Evolutionary conservation across 1,140 invertebrate species (phyloP).

Genomic region (Rhynchophorus ferrugineus): DNA sequence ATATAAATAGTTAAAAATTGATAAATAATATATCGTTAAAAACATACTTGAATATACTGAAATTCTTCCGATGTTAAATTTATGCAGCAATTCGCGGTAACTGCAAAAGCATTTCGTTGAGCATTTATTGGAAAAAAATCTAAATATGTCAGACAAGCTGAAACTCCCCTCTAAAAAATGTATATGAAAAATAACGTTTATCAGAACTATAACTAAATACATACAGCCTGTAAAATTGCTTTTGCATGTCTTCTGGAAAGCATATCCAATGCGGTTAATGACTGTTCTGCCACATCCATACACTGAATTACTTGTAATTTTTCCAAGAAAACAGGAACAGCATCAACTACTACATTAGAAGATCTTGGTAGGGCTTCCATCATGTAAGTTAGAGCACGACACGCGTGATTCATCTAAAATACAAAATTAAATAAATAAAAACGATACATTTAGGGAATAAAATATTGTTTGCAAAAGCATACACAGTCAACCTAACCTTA

Average conservation of each 20-base stretch:
- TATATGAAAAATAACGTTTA: background rate
- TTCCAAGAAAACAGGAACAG: conserved; percentile 91
- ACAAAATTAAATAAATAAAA: conserved; percentile 12
- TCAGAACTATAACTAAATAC: conserved; percentile 34
- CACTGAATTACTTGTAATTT: conserved; percentile 97
- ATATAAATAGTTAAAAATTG: background rate
- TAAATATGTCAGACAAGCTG: conserved; percentile 89
- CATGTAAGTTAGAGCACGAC: conserved; percentile 97
- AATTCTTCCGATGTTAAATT: conserved; percentile 91
- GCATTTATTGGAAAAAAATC: conserved; percentile 98
- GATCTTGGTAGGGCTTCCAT: conserved; percentile 96
- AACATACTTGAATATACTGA: conserved; percentile 62
- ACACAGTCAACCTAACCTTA: conserved; percentile 28
- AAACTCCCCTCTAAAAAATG: conserved; percentile 73
- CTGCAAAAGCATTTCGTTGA: conserved; percentile 86
- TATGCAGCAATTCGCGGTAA: conserved; percentile 95
- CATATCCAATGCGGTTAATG: conserved; percentile 93
- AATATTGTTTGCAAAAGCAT: conserved; percentile 28
- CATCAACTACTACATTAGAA: conserved; percentile 92
- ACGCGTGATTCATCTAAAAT: conserved; percentile 93
- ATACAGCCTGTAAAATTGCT: conserved; percentile 87
- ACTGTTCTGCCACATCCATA: conserved; percentile 98
- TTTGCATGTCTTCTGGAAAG: conserved; percentile 93
- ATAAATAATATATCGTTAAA: background rate
- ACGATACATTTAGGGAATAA: background rate